Percentiles rank a stretch among this genome's conserved stretches.
Evolutionary conservation across 2,797 vertebrate species (phyloP).

Genomic region (Poecile montanus): DNA sequence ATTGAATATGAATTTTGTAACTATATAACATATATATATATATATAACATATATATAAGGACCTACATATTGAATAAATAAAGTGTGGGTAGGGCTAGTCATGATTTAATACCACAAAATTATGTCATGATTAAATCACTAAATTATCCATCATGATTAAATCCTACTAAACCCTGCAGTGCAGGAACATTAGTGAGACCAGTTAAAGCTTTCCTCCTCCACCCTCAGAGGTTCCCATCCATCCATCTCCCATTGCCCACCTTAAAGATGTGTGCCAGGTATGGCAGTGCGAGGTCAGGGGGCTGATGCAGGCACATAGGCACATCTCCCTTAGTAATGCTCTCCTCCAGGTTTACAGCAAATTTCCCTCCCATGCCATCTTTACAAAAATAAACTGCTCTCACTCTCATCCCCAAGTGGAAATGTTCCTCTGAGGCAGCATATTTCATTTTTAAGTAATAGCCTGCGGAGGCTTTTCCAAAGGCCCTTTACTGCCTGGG

Average conservation of each 20-base stretch:
- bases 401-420: background rate
- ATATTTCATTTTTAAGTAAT: conserved; percentile 4
- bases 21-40: background rate
- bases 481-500: background rate
- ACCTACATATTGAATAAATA: conserved; percentile 13
- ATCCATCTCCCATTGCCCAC: accelerated
- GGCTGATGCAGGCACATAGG: background rate
- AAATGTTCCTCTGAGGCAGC: background rate
- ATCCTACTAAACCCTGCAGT: background rate
- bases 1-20: background rate
- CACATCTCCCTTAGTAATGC: accelerated
- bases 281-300: accelerated
- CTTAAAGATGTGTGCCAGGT: background rate
- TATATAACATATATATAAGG: too few relatives aligned
- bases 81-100: background rate
- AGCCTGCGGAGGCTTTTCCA: background rate
- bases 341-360: background rate
- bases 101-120: conserved; percentile 29
- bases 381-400: background rate
- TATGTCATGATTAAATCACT: background rate
- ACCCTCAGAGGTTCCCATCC: background rate
- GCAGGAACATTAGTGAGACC: background rate
- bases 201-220: background rate
- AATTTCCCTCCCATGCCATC: background rate
- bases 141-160: background rate